A percentile compares a stretch with the other conserved stretches of the same genome.
Conservation (phyloP, 2,888 invertebrate genomes). For the Stenichneumon culpator region DNA sequence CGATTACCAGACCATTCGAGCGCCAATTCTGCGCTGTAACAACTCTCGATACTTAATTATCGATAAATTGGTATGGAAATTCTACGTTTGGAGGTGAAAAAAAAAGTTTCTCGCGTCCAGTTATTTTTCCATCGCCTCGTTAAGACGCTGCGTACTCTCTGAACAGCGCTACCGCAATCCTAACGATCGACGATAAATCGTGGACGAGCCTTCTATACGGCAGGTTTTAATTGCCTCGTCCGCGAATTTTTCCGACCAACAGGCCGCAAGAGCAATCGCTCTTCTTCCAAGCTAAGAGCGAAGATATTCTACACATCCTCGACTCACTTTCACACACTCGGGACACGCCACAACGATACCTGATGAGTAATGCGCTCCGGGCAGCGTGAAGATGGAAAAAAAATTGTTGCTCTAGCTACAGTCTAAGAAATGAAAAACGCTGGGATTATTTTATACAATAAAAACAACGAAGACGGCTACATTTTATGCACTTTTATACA, state of each 20-base stretch:
- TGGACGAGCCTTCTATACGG: constrained; percentile 43
- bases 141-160: not conserved
- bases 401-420: not conserved
- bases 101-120: constrained; percentile 5
- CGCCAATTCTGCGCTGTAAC: not conserved
- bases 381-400: constrained; percentile 12
- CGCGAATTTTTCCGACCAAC: constrained; percentile 27
- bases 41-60: constrained; percentile 3
- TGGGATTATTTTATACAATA: constrained; percentile 1
- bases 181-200: constrained; percentile 36
- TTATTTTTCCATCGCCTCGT: constrained; percentile 37
- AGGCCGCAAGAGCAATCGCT: not conserved
- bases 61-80: not conserved
- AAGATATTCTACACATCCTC: constrained; percentile 45
- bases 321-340: constrained; percentile 52
- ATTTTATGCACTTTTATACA: constrained; percentile 55
- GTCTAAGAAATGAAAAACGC: constrained; percentile 7
- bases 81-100: not conserved
- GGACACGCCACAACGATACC: constrained; percentile 18
- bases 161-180: constrained; percentile 8
- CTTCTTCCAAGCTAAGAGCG: constrained; percentile 21
- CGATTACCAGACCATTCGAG: not conserved
- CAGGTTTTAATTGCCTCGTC: constrained; percentile 50
- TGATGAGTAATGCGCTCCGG: constrained; percentile 38
- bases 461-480: not conserved